Base-by-base conservation (phyloP, 2,888 invertebrate genomes). In the Sinhomidia bicolor region DNA sequence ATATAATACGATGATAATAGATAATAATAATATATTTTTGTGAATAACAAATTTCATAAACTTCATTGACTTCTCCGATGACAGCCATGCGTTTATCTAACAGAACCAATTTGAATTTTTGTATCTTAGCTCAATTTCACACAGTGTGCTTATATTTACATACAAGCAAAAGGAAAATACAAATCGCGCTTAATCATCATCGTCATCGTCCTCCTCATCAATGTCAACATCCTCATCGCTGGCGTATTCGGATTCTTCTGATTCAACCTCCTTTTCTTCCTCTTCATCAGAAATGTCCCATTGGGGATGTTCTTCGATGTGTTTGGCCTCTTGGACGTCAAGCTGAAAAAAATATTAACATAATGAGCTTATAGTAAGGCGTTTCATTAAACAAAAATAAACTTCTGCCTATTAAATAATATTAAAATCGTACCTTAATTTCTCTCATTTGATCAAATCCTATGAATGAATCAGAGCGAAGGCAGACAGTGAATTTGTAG, bases 271-370 rank as follows among this genome's bases (percentile, higher is more conserved):
- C 92, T 95, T 95, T 88, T 96, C 96, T 88, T 96, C 96, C 93
- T 99, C 98, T 76, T 98, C 98, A 93, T 98, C 98, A 91, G 97
- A 97, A 93, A 98, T 97, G 93, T 99, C 98, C 99, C 99, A 99
- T 94, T 99, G 99, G n/a, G 98, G 98, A 94, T 99, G 98, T 93
- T 97, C 96, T 90, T 98, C 97, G 93, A 98, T 96, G 92, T 96
- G 97, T 91, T 98, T 97, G 32, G 99, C 99, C 94, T 98, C 98
- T 94, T 99, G 97, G 90, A 99, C 99, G 94, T 99, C 99, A 94
- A 99, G 94, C 96, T 96, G 93, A 44, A 47, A 26, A 5, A 17
- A 23, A 47, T 1, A 17, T 26, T 26, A 76, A 60, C 23, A 74
- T 44, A 44, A 44, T 20, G 14, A n/a, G 44, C 1, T 1, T 47